Evolutionary conservation across 2,888 invertebrate species (phyloP).

Genomic region (Chloroclysta siterata): DNA sequence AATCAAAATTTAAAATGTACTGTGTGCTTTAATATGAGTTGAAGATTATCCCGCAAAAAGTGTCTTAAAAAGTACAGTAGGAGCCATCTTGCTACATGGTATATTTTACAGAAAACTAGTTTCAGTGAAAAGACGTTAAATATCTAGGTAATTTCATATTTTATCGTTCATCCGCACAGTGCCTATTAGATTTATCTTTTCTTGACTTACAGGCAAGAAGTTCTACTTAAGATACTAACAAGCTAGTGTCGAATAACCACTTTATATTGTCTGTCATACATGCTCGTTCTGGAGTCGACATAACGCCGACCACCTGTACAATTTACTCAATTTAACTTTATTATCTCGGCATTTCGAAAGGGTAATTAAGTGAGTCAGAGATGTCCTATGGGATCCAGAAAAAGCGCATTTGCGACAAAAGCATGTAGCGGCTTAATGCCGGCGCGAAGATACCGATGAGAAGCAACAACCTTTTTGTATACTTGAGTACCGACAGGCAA

Average conservation of each 20-base stretch:
- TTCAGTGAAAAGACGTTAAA: not conserved
- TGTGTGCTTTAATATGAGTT: no score
- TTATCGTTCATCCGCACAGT: no score
- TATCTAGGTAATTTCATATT: no score
- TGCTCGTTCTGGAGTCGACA: constrained; percentile 50
- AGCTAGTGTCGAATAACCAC: constrained; percentile 40
- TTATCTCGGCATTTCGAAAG: constrained; percentile 65
- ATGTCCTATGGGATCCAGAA: constrained; percentile 49
- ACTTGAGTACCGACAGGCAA: no score
- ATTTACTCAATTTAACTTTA: constrained; percentile 75
- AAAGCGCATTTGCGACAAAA: constrained; percentile 9
- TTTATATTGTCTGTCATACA: constrained; percentile 43
- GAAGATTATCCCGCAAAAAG: no score
- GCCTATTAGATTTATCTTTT: no score
- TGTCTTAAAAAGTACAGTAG: no score
- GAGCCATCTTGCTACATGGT: not conserved
- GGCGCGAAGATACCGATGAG: not conserved
- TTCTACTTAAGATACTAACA: no score
- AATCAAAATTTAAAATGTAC: not conserved
- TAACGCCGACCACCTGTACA: constrained; percentile 62
- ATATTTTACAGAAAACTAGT: not conserved
- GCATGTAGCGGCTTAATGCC: constrained; percentile 1
- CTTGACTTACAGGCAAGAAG: no score
- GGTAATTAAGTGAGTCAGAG: constrained; percentile 65
- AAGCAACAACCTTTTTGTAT: not conserved